Percentiles rank a stretch among this genome's conserved stretches.
phyloP scores from a whole-genome alignment of 2,113 vertebrate species.

The Podiceps cristatus region DNA sequence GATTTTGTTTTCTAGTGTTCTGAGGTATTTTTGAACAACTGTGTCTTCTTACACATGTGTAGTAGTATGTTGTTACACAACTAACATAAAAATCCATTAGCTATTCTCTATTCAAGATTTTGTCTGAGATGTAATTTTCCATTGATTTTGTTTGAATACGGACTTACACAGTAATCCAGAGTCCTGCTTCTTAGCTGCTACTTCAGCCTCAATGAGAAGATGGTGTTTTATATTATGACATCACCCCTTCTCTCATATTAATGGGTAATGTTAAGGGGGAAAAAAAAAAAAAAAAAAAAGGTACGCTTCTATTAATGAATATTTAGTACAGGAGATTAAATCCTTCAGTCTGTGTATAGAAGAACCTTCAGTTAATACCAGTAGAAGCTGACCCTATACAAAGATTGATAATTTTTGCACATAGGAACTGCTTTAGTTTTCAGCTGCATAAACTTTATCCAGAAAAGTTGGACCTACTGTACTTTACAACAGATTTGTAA shows the following conservation, averaged over 20 bases:
- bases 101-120: neutral
- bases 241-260: neutral
- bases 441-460: neutral
- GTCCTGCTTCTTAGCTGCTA: neutral
- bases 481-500: neutral
- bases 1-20: neutral
- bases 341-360: neutral
- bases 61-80: neutral
- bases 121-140: neutral
- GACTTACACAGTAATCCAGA: neutral
- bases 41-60: fast-evolving
- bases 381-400: neutral
- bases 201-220: neutral
- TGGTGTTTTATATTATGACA: neutral
- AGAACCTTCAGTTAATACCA: neutral
- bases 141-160: neutral
- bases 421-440: neutral
- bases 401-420: neutral
- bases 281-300: neutral
- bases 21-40: neutral
- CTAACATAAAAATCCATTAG: neutral
- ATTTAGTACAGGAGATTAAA: neutral
- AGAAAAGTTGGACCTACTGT: neutral
- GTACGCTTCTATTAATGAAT: neutral
- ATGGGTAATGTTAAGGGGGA: neutral